A percentile compares a stretch with the other conserved stretches of the same genome.
These are phyloP conservation scores for Florisuga fusca DNA, from an alignment of 2,797 vertebrate species.

Conservation along the genomic window DNA sequence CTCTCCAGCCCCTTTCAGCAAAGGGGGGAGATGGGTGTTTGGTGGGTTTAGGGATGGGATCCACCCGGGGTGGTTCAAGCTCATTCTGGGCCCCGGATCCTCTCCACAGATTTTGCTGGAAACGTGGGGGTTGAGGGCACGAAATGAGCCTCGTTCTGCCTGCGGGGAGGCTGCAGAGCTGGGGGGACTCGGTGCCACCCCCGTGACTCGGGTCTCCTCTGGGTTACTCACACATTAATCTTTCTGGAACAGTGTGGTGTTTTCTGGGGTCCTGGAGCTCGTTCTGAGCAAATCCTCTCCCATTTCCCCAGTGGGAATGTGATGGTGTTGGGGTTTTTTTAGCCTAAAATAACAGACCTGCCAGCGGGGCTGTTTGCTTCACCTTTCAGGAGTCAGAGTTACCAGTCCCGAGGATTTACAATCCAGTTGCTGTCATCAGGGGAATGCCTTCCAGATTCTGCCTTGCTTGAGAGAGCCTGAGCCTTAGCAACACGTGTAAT, in stretches of 20 bases:
- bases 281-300: not conserved
- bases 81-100: accelerated
- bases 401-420: not conserved
- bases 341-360: not conserved
- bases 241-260: accelerated
- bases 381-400: not conserved
- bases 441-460: not conserved
- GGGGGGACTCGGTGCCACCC: accelerated
- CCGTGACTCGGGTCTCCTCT: not conserved
- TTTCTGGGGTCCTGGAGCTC: not conserved
- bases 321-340: not conserved
- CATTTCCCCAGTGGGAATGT: accelerated
- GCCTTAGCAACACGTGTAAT: not conserved
- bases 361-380: not conserved
- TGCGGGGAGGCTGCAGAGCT: accelerated
- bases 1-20: not conserved
- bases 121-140: accelerated
- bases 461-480: not conserved
- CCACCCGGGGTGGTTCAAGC: accelerated
- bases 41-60: no score
- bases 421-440: not conserved
- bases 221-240: not conserved
- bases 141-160: not conserved
- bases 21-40: not conserved
- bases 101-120: not conserved